Evolutionary conservation across 2,113 vertebrate species (phyloP), one percentile per base, ranked within the genome.

Genomic region (Equus quagga): DNA sequence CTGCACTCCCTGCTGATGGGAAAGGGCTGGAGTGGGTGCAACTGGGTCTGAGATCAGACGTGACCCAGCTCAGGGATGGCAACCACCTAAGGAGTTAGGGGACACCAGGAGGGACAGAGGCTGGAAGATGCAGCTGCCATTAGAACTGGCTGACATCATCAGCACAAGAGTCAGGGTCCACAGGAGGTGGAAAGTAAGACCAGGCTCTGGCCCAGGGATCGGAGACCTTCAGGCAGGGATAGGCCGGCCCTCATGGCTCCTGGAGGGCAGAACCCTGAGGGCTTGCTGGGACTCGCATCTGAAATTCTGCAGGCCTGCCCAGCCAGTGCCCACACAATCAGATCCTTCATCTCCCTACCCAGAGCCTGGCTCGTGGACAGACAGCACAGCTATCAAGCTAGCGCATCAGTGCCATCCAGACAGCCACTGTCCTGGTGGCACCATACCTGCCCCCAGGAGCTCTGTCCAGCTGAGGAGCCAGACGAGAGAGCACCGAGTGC

Each of bases 271-370:
- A 41, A 5, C 18, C 21, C 81, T 1, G 23, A 11, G 33, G 49
- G 26, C 21, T n/a, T 41, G 17, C 67, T 33, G 8, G 0, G 4
- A 41, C 54, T 44, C 19, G 0, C 75, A 31, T 24, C 65, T 26
- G 31, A 24, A 64, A 12, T 8, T 51, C 41, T 31, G 41, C 62
- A 15, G 19, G 65, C n/a, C 84, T 26, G 33, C 64, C 83, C 18
- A 6, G 69, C 36, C n/a, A 79, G 49, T 56, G 18, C 14, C 1
- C 2, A 26, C 4, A 28, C 18, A 21, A 4, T 3, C 5, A 0
- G 41, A 51, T 15, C 17, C 41, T 0, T 1, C 26, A 56, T 73
- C 28, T 23, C 41, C 49, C 13, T 0, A 31, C 36, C 7, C 8
- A 2, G 26, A 64, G 76, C 56, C 86, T 0, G 31, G 56, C 82